Evolutionary conservation across 2,797 vertebrate genomes (phyloP).

Genomic region (Xiphorhynchus erythropygius): DNA sequence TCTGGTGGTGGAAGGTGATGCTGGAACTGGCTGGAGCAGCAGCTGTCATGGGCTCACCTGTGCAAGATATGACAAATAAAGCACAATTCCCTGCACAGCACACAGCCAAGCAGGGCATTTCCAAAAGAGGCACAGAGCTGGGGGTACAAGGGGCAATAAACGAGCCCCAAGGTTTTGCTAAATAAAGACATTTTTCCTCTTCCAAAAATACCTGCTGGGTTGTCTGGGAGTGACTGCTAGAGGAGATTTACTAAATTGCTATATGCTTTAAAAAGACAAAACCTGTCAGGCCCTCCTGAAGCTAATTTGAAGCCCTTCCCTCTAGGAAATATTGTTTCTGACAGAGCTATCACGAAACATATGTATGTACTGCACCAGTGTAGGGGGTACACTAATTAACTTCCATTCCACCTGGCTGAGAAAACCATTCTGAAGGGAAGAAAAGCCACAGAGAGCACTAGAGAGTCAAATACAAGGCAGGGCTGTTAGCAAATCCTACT

Average conservation of each 20-base stretch:
- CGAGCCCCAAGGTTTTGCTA: background rate
- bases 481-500: background rate
- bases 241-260: background rate
- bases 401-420: background rate
- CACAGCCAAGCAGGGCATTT: background rate
- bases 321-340: background rate
- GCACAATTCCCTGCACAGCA: background rate
- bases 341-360: background rate
- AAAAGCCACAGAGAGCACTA: background rate
- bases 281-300: background rate
- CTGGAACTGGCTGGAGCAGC: background rate
- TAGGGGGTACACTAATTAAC: background rate
- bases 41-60: rapidly evolving
- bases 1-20: background rate
- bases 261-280: too few relatives aligned
- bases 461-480: background rate
- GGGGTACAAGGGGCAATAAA: background rate
- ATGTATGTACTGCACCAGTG: background rate
- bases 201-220: background rate
- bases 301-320: conserved; percentile 30
- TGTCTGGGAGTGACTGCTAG: background rate
- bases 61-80: background rate
- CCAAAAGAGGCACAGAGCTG: background rate
- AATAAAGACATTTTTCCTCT: background rate
- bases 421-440: background rate